Base-by-base conservation (phyloP, 2,888 invertebrate species). In the Schizaphis graminum region DNA sequence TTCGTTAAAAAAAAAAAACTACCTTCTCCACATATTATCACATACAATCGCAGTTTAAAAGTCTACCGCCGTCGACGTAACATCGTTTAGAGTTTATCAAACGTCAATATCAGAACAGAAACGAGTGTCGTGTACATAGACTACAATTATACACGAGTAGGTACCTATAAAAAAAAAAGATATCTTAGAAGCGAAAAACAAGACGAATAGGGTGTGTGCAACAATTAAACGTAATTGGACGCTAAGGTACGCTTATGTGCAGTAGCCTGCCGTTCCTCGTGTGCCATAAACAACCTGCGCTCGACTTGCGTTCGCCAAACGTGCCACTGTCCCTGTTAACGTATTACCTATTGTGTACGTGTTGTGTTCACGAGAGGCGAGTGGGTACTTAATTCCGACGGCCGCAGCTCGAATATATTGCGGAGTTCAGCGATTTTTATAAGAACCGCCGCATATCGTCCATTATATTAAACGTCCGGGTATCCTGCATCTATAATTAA, bases 161-260 rank as follows among this genome's bases (percentile, higher is more conserved):
- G 11, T 67, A 4, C n/a, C 67, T 26, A 10, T 26, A 10, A 28
- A 28, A 28, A 28, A 28, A 28, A 53, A 77, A 77, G 77, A 77
- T 24, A 11, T 53, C 24, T 41, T 56, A 90, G 21, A 49, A 24
- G 77, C 67, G 56, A 67, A 49, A 44, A 77, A 2, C 49, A 49
- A 77, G 47, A 91, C 77, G 77, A 35, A 91, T 89, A 89, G 57
- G 89, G 77, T 24, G 77, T 35, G 28, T 24, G 49, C 67, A 53
- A 67, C 91, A 67, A 91, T 91, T 91, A 91, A 91, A 77, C 49
- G 91, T 91, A 91, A 91, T 91, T 77, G 91, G 91, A 91, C 49
- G 35, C 91, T 4, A 26, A 67, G 90, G 67, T 67, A 49, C 90
- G 49, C 35, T 61, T 91, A 67, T 24, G 13, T 49, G 90, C 61